Percentiles rank a stretch among this genome's conserved stretches.
Conservation (phyloP, 2,113 vertebrate species). For the Cromileptes altivelis region DNA sequence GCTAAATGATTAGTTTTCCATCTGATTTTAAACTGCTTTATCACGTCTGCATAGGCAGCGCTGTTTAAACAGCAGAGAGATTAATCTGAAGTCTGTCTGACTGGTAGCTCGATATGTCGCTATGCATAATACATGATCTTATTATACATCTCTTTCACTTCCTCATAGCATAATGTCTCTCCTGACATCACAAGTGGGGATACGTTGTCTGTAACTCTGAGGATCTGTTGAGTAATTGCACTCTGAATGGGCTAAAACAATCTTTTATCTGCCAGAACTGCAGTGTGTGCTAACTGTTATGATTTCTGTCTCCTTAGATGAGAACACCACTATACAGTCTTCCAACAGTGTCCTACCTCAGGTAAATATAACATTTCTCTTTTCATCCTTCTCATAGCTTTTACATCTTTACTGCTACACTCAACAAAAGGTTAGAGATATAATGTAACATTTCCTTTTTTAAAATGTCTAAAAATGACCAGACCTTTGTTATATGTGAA, state of each 20-base stretch:
- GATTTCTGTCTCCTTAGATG: constrained; percentile 68
- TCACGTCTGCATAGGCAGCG: not conserved
- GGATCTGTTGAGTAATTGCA: constrained; percentile 17
- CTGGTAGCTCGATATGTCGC: not conserved
- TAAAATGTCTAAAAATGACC: too few species aligned
- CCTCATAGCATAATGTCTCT: constrained; percentile 18
- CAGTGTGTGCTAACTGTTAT: constrained; percentile 3
- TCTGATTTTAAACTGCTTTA: constrained; percentile 28
- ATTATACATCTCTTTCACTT: constrained; percentile 51
- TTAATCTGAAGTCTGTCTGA: constrained; percentile 44
- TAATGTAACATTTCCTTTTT: too few species aligned
- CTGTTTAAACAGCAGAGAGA: constrained; percentile 30
- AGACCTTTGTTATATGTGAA: too few species aligned
- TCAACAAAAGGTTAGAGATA: not conserved
- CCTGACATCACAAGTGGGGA: constrained; percentile 14
- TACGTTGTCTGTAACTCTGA: not conserved
- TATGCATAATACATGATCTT: constrained; percentile 68
- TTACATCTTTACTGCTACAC: not conserved
- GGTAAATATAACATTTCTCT: constrained; percentile 62
- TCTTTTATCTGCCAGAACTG: not conserved
- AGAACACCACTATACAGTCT: constrained; percentile 70
- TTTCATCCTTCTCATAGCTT: not conserved
- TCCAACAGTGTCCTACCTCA: constrained; percentile 85
- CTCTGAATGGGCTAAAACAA: not conserved
- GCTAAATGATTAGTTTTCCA: constrained; percentile 26